These are phyloP conservation scores for Bettongia penicillata DNA, from an alignment of 2,113 vertebrate species.

Conservation along the genomic window DNA sequence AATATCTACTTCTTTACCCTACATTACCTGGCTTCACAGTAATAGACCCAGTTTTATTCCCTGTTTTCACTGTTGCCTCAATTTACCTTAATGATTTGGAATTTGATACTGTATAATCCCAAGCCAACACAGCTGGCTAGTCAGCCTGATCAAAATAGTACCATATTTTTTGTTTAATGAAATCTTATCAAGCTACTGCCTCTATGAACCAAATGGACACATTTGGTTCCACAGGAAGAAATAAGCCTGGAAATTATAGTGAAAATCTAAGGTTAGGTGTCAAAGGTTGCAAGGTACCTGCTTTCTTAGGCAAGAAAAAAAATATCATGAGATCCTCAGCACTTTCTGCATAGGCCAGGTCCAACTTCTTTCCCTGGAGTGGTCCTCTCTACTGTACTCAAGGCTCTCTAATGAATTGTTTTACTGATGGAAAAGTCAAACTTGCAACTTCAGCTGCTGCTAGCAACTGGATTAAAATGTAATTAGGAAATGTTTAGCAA, in stretches of 20 bases:
- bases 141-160: no score
- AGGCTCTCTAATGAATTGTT: neutral
- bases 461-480: neutral
- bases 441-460: neutral
- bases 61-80: no score
- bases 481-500: neutral
- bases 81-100: no score
- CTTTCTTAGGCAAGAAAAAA: neutral
- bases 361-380: neutral
- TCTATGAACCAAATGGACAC: no score
- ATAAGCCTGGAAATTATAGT: neutral
- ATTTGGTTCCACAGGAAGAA: neutral
- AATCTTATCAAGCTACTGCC: neutral
- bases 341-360: neutral
- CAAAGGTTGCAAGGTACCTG: neutral
- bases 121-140: no score
- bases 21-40: no score
- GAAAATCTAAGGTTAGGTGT: neutral
- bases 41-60: no score
- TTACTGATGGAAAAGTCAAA: neutral
- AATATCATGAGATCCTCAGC: neutral
- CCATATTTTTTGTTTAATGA: no score
- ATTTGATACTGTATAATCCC: no score
- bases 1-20: no score
- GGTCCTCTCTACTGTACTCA: neutral